These are phyloP conservation scores for Masnerella sp. DNA, from an alignment of 2,888 invertebrate genomes.

Conservation along the genomic window DNA sequence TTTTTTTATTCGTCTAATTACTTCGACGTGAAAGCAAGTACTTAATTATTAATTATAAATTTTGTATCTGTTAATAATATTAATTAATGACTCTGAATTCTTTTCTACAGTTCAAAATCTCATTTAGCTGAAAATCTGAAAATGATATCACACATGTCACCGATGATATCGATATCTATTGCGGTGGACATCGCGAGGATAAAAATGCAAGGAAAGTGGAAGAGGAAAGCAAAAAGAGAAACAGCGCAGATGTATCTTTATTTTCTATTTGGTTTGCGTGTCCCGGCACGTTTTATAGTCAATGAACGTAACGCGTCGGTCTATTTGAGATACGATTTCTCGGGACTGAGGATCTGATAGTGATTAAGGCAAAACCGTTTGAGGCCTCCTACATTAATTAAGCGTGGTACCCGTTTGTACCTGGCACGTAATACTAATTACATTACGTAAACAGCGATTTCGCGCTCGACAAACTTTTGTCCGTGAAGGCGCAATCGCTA, in stretches of 20 bases:
- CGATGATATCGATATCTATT: slow-evolving; percentile 12
- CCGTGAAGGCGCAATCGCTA: slow-evolving; percentile 59
- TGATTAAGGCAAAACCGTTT: slow-evolving; percentile 50
- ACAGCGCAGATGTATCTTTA: slow-evolving; percentile 43
- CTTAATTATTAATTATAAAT: too few species aligned
- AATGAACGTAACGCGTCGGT: slow-evolving; percentile 50
- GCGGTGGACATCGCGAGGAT: neutral
- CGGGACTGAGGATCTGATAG: slow-evolving; percentile 47
- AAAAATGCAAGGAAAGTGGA: slow-evolving; percentile 14
- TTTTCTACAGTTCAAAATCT: too few species aligned
- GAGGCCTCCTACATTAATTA: slow-evolving; percentile 55
- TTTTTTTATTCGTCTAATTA: too few species aligned
- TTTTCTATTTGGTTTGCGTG: slow-evolving; percentile 51
- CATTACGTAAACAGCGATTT: slow-evolving; percentile 58
- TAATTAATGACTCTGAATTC: too few species aligned
- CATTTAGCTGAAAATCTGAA: neutral
- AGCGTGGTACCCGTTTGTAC: slow-evolving; percentile 57
- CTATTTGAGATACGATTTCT: slow-evolving; percentile 57
- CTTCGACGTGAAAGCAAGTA: too few species aligned
- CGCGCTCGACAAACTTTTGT: slow-evolving; percentile 61
- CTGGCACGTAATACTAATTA: slow-evolving; percentile 60
- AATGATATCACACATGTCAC: slow-evolving; percentile 8
- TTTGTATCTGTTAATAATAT: too few species aligned
- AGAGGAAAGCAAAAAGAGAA: slow-evolving; percentile 3
- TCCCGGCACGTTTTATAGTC: slow-evolving; percentile 41